Evolutionary conservation across 2,888 invertebrate species (phyloP).

Genomic region (Macaria liturata): DNA sequence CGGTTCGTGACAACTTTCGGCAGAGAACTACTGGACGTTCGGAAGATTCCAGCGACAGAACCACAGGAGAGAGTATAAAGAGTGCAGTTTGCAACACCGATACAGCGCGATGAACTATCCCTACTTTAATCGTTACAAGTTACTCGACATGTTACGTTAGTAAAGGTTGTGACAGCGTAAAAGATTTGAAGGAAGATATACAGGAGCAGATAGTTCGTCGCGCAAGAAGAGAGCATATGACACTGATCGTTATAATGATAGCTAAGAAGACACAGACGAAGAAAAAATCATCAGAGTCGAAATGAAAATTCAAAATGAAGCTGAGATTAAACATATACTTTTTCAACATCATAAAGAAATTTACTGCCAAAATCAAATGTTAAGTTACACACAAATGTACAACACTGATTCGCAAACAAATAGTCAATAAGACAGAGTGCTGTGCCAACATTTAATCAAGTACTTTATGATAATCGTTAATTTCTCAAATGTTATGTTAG

Average conservation of each 20-base stretch:
- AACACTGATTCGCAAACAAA: constrained; percentile 79
- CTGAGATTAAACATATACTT: constrained; percentile 60
- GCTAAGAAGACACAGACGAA: constrained; percentile 78
- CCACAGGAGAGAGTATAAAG: constrained; percentile 81
- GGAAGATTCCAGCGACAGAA: constrained; percentile 80
- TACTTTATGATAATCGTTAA: constrained; percentile 25
- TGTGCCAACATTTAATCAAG: constrained; percentile 57
- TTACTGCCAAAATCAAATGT: constrained; percentile 69
- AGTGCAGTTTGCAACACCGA: constrained; percentile 84
- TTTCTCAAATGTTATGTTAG: constrained; percentile 28
- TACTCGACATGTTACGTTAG: too few species aligned
- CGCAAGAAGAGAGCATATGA: constrained; percentile 75
- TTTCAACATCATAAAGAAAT: constrained; percentile 61
- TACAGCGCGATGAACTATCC: constrained; percentile 65
- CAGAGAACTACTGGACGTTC: constrained; percentile 71
- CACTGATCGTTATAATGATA: constrained; percentile 74
- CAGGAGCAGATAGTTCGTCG: constrained; percentile 55
- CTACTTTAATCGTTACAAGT: background rate
- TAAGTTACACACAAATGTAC: constrained; percentile 76
- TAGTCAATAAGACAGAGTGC: constrained; percentile 64
- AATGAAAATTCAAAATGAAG: constrained; percentile 69
- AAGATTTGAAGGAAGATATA: too few species aligned
- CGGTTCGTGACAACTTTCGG: constrained; percentile 67
- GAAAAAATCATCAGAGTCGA: constrained; percentile 66
- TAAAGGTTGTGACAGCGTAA: too few species aligned